Evolutionary conservation across 2,888 invertebrate species (phyloP).

Genomic region (Holacanthella duospinosa): DNA sequence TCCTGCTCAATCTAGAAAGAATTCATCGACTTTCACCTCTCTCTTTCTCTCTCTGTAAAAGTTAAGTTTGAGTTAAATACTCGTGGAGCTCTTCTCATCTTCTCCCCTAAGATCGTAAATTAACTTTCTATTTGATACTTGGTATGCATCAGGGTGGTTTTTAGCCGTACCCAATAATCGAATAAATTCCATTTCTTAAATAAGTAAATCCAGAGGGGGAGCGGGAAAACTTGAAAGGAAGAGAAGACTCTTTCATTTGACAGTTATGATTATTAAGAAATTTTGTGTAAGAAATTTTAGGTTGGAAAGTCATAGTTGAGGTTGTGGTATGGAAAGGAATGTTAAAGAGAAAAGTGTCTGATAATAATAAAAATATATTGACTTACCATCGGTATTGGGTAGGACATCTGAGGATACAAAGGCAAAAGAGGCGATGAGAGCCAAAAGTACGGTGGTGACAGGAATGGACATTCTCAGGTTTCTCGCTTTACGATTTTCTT

Average conservation of each 20-base stretch:
- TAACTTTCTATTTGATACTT: neutral
- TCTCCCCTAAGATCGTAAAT: neutral
- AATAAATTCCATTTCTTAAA: neutral
- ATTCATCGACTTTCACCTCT: neutral
- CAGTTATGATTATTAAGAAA: too few relatives aligned
- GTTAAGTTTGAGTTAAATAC: too few relatives aligned
- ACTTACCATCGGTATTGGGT: slow-evolving; percentile 36
- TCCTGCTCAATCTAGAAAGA: too few relatives aligned
- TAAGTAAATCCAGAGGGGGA: neutral
- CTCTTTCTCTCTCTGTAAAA: neutral
- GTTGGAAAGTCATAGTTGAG: too few relatives aligned
- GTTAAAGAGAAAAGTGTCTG: neutral
- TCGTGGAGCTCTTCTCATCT: too few relatives aligned
- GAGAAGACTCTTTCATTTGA: neutral
- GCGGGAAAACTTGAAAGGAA: neutral
- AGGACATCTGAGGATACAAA: slow-evolving; percentile 34
- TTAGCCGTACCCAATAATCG: neutral
- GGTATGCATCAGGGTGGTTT: neutral
- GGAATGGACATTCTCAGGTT: slow-evolving; percentile 31
- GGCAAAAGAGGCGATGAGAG: slow-evolving; percentile 36
- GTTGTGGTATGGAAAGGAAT: neutral
- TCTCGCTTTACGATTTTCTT: slow-evolving; percentile 20
- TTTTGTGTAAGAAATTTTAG: too few relatives aligned
- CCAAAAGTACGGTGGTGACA: slow-evolving; percentile 34
- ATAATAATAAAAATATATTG: neutral